A percentile compares a stretch with the other conserved stretches of the same genome.
Conservation (phyloP, 2,113 vertebrate species). For the Petrocephalus microphthalmus region DNA sequence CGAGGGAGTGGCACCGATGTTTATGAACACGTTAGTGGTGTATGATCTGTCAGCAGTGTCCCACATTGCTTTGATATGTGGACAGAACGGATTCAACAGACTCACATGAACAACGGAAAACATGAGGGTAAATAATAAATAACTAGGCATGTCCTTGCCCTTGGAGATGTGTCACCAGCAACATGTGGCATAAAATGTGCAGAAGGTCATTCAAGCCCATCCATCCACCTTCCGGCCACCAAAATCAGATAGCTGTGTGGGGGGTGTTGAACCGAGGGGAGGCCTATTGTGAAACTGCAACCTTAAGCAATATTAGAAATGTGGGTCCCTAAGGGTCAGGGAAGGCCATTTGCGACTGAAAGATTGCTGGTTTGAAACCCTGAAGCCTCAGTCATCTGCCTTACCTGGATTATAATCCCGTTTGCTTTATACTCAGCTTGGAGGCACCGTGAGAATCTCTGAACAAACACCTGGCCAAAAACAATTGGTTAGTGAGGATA, state of each 20-base stretch:
- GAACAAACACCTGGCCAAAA: conserved; percentile 58
- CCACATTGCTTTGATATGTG: not conserved
- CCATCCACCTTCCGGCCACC: not conserved
- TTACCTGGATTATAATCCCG: conserved; percentile 74
- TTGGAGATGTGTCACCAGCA: not conserved
- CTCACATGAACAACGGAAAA: not conserved
- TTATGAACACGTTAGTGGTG: not conserved
- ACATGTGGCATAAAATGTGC: not conserved
- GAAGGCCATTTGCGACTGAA: no score
- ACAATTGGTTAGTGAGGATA: not conserved
- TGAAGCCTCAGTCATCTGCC: not conserved
- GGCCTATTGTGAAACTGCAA: not conserved
- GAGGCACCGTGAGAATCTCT: conserved; percentile 71
- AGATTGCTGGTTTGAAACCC: no score
- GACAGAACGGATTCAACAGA: not conserved
- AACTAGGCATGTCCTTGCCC: not conserved
- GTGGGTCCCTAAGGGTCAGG: no score
- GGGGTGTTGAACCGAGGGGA: not conserved
- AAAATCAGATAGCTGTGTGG: not conserved
- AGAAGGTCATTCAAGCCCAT: not conserved
- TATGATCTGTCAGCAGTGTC: not conserved
- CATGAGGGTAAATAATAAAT: not conserved
- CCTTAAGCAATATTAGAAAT: not conserved
- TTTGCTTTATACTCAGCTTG: conserved; percentile 69
- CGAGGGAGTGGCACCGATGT: not conserved